These are phyloP conservation scores for Antheraea mylitta DNA, from an alignment of 1,140 invertebrate genomes.

Conservation along the genomic window DNA sequence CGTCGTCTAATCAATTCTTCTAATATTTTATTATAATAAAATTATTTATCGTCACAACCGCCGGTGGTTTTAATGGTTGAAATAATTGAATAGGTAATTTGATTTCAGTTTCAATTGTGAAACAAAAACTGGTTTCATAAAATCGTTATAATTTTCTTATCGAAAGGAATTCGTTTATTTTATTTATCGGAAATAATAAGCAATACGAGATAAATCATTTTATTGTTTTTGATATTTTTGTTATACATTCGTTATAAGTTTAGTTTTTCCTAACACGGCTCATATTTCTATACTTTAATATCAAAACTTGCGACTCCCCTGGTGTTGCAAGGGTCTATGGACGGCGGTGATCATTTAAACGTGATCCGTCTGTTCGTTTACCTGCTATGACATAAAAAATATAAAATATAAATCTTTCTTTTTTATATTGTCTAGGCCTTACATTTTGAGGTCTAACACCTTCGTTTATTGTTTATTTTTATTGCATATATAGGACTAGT, in stretches of 20 bases:
- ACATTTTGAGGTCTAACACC: no score
- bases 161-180: not conserved
- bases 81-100: slow-evolving; percentile 27
- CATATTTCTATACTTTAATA: no score
- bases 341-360: no score
- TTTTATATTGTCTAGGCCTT: no score
- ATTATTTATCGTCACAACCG: not conserved
- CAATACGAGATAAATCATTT: slow-evolving; percentile 3
- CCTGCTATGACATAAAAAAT: no score
- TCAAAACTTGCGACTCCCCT: no score
- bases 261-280: no score
- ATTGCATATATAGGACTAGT: no score
- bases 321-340: no score
- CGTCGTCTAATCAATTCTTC: not conserved
- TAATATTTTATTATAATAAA: slow-evolving; percentile 8
- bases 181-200: slow-evolving; percentile 3
- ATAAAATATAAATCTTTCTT: no score
- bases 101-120: slow-evolving; percentile 26
- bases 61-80: slow-evolving; percentile 9
- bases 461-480: no score
- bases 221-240: not conserved
- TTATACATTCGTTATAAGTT: not conserved
- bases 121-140: slow-evolving; percentile 25
- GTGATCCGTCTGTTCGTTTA: no score
- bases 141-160: not conserved